Conservation (phyloP, 1,140 invertebrate genomes). For the Linepithema humile region DNA sequence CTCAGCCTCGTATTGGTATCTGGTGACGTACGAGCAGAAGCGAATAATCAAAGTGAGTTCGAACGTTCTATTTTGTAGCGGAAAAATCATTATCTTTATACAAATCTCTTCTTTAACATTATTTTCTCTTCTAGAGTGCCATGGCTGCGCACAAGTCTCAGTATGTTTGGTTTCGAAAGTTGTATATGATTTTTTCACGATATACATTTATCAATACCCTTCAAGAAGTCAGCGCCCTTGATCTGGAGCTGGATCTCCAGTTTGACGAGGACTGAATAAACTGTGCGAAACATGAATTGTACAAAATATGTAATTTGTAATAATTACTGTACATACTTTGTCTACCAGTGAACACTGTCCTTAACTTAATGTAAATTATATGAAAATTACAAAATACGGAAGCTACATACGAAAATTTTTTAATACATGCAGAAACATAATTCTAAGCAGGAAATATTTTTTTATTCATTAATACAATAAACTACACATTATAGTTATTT, state of each 20-base stretch:
- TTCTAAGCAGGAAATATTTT: slow-evolving; percentile 53
- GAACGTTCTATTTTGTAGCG: slow-evolving; percentile 37
- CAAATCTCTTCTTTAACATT: not conserved
- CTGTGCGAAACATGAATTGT: slow-evolving; percentile 41
- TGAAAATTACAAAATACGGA: slow-evolving; percentile 14
- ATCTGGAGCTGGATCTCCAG: slow-evolving; percentile 90
- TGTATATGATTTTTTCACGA: slow-evolving; percentile 95
- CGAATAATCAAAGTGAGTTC: slow-evolving; percentile 77
- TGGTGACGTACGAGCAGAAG: slow-evolving; percentile 83
- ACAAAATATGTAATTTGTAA: slow-evolving; percentile 70
- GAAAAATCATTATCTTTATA: slow-evolving; percentile 55
- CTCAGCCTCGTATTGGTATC: slow-evolving; percentile 90
- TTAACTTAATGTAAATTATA: slow-evolving; percentile 27
- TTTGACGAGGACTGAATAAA: slow-evolving; percentile 85
- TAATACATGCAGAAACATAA: slow-evolving; percentile 10
- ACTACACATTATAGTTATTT: slow-evolving; percentile 60
- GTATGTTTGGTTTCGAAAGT: slow-evolving; percentile 95
- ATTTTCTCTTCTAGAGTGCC: slow-evolving; percentile 85
- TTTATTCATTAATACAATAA: slow-evolving; percentile 63
- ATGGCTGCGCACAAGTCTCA: slow-evolving; percentile 95
- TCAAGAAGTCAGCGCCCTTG: slow-evolving; percentile 88
- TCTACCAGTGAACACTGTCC: slow-evolving; percentile 5
- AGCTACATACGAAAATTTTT: slow-evolving; percentile 23
- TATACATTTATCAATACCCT: slow-evolving; percentile 96
- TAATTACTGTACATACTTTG: slow-evolving; percentile 62